A percentile compares a stretch with the other conserved stretches of the same genome.
Conservation (phyloP, 2,888 invertebrate species). For the Nephrotoma flavescens region DNA sequence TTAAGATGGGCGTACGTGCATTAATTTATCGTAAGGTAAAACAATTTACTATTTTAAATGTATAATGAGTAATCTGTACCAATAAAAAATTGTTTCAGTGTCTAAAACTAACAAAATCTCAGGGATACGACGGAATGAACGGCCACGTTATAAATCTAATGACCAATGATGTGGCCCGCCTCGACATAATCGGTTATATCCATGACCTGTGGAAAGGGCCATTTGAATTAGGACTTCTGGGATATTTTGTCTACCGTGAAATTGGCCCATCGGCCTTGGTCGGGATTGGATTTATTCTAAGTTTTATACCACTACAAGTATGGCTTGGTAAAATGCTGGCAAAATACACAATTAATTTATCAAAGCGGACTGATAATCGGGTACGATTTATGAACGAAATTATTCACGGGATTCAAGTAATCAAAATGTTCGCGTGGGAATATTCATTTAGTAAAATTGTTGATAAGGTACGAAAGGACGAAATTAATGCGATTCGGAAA, state of each 20-base stretch:
- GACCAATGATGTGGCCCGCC: constrained; percentile 86
- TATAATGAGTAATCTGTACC: background rate
- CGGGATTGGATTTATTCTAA: constrained; percentile 52
- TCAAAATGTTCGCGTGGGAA: constrained; percentile 87
- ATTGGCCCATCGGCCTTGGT: constrained; percentile 53
- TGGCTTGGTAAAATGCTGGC: constrained; percentile 56
- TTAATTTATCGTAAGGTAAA: background rate
- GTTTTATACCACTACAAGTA: constrained; percentile 60
- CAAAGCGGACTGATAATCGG: constrained; percentile 64
- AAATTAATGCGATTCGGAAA: constrained; percentile 49
- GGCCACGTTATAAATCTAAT: constrained; percentile 75
- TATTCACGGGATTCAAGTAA: constrained; percentile 39
- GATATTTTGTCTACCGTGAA: constrained; percentile 38
- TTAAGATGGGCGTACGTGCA: constrained; percentile 43
- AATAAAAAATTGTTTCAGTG: constrained; percentile 26
- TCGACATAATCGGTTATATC: constrained; percentile 78
- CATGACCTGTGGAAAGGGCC: constrained; percentile 90
- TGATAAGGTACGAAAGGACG: constrained; percentile 54
- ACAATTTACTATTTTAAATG: background rate
- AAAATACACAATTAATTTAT: constrained; percentile 45
- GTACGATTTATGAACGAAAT: constrained; percentile 75
- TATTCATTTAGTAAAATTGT: constrained; percentile 61
- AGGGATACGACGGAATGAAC: constrained; percentile 68
- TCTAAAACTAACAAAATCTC: constrained; percentile 56
- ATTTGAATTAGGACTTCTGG: constrained; percentile 35